A percentile compares a stretch with the other conserved stretches of the same genome.
Evolutionary conservation across 2,888 invertebrate species (phyloP).

Genomic region (Dryomyza anilis): DNA sequence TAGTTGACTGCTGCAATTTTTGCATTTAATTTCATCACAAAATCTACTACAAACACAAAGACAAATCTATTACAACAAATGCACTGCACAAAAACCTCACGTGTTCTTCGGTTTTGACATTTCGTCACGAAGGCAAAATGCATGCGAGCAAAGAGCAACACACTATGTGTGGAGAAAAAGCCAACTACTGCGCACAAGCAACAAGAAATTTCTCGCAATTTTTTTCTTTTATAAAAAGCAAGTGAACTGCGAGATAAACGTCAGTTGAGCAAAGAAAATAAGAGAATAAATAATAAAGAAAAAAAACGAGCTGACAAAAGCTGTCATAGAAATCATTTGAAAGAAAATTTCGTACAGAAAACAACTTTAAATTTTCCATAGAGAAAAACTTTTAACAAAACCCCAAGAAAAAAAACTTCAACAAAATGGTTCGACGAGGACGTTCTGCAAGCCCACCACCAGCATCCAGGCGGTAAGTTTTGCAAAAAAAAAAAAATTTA

Average conservation of each 20-base stretch:
- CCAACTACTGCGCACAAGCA: neutral
- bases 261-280: constrained; percentile 28
- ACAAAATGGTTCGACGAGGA: constrained; percentile 76
- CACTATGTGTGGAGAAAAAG: neutral
- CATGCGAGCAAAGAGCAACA: neutral
- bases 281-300: neutral
- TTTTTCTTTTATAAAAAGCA: constrained; percentile 28
- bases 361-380: neutral
- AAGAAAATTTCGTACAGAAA: constrained; percentile 14
- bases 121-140: neutral
- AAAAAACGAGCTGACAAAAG: neutral
- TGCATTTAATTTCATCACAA: neutral
- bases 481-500: neutral
- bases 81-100: neutral
- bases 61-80: constrained; percentile 1
- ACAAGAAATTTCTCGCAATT: constrained; percentile 24
- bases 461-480: constrained; percentile 66
- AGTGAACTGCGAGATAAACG: constrained; percentile 14
- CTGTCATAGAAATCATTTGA: constrained; percentile 5
- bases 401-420: constrained; percentile 34
- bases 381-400: constrained; percentile 19
- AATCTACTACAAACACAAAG: neutral
- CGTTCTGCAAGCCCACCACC: constrained; percentile 74
- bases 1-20: neutral
- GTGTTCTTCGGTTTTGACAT: neutral